Base-by-base conservation (phyloP, 2,888 invertebrate genomes). In the Himalopsyche anomala region DNA sequence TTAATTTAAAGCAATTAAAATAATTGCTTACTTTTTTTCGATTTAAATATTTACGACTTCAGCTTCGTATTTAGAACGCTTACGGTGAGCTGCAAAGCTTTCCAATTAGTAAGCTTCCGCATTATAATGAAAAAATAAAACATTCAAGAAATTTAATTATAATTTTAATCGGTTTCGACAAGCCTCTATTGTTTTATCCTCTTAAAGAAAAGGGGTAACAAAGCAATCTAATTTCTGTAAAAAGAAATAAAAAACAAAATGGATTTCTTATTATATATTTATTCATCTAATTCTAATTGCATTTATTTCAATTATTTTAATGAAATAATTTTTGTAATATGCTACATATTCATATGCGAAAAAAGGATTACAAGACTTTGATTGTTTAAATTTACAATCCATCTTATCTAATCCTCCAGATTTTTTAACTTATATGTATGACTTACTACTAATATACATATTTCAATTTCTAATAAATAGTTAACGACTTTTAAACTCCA, bases 91-190 rank as follows among this genome's bases (percentile, higher is more conserved):
- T 74, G 74, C 15, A 36, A 74, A 74, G 74, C 74, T 74, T 74
- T 38, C 38, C 74, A 74, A 38, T 74, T 74, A 74, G 19, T 36
- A 36, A 28, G 36, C 38, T 74, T 74, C 38, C 74, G 74, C 74
- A 36, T 74, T 74, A 38, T 74, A 38, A 74, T 74, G 74, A 74
- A 74, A 74, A 74, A 74, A 74, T 74, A 38, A 74, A 74, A 74
- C 74, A 38, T 74, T 74, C 38, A 36, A 74, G 74, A 74, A 74
- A 74, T 38, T 74, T 74, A 74, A 74, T 74, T 74, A 74, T 36
- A 74, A 74, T 74, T 74, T 74, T 74, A 74, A 74, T 74, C 74
- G 74, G 74, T 74, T 74, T 74, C 74, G 74, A 74, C 19, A 36
- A 36, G 36, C 36, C 12, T 36, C 38, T 38, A 36, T 74, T 74